Conservation (phyloP, 1,140 invertebrate species). For the Plutomurus gul region DNA sequence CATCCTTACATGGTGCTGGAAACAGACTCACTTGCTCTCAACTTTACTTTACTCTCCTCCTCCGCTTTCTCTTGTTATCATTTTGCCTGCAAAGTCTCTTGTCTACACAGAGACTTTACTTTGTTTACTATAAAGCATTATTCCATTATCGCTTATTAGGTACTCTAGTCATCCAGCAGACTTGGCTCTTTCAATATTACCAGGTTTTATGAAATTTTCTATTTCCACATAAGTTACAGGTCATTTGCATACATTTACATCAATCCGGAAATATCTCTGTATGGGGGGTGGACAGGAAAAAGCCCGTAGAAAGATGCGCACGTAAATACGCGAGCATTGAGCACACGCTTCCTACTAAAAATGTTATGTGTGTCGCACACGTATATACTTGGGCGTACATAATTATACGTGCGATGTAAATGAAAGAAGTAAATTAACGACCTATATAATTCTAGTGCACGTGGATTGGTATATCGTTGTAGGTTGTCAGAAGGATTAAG, state of each 20-base stretch:
- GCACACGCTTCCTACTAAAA: too few relatives aligned
- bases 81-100: not conserved
- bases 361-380: too few relatives aligned
- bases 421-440: too few relatives aligned
- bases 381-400: too few relatives aligned
- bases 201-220: conserved; percentile 25
- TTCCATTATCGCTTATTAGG: conserved; percentile 12
- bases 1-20: too few relatives aligned
- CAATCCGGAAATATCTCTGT: not conserved
- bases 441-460: too few relatives aligned
- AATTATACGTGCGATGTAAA: too few relatives aligned
- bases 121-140: conserved; percentile 8
- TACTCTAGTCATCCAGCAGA: not conserved
- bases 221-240: conserved; percentile 17
- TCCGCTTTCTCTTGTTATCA: not conserved
- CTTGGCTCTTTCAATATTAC: not conserved
- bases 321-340: not conserved
- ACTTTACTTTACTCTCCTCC: not conserved
- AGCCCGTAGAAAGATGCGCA: not conserved
- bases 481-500: too few relatives aligned
- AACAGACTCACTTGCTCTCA: too few relatives aligned
- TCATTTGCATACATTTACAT: conserved; percentile 28
- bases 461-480: too few relatives aligned
- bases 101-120: not conserved
- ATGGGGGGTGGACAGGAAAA: conserved; percentile 16